Evolutionary conservation across 30 jellyfish, hydroid and myxozoan genomes (phyloP).

Genomic region (Pelagia noctiluca): DNA sequence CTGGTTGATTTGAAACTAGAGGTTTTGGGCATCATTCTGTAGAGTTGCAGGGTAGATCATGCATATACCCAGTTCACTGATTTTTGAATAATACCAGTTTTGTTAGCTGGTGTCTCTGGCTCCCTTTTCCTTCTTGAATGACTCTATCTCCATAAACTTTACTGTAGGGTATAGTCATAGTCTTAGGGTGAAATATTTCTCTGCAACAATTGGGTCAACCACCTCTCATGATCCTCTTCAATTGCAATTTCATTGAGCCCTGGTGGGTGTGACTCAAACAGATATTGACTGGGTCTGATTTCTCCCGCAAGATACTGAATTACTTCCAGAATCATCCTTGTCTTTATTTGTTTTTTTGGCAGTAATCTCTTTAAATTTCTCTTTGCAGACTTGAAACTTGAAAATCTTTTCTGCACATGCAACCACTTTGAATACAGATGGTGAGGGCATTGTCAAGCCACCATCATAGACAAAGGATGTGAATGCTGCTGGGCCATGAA

Average conservation of each 20-base stretch:
- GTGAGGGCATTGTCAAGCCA: conserved; percentile 12
- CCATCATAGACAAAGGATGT: background rate
- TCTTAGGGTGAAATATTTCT: background rate
- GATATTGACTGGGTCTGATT: conserved; percentile 25
- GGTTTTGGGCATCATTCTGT: too few relatives aligned
- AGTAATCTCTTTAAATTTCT: too few relatives aligned
- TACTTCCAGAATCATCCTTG: too few relatives aligned
- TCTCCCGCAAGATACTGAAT: too few relatives aligned
- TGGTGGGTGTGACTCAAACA: conserved; percentile 29
- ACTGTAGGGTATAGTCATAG: conserved; percentile 8
- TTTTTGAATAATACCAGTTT: conserved; percentile 38
- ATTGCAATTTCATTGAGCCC: background rate
- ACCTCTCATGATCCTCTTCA: background rate
- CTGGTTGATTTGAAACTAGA: too few relatives aligned
- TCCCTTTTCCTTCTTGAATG: conserved; percentile 38
- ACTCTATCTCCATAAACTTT: background rate
- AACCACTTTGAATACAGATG: conserved; percentile 33
- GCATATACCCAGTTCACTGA: too few relatives aligned
- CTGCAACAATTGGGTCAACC: background rate
- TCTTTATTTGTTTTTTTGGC: too few relatives aligned
- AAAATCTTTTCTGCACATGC: conserved; percentile 48
- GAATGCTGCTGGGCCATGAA: too few relatives aligned
- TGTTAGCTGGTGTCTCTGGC: conserved; percentile 42
- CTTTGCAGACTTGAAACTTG: conserved; percentile 36
- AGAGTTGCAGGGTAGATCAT: too few relatives aligned